Base-by-base conservation (phyloP, 2,888 invertebrate species). In the Sinotaia quadrata region DNA sequence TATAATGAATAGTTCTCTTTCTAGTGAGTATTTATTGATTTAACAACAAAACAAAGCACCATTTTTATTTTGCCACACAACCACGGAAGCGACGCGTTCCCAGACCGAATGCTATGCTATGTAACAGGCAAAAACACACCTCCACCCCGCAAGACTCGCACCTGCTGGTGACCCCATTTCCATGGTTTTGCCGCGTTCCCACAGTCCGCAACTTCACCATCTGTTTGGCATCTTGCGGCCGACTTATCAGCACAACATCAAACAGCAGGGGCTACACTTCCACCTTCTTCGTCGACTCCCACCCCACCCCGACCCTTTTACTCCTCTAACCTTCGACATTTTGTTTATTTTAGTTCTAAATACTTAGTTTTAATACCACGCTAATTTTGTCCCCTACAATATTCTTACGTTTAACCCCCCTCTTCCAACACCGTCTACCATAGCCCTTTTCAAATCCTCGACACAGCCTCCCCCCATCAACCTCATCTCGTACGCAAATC, bases 211-310 rank as follows among this genome's bases (percentile, higher is more conserved):
- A n/a, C n/a, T n/a, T n/a, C n/a, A 3, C 52, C 62, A 63, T 63
- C 62, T 63, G 37, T 51, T 63, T 63, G 41, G 36, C 49, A 63
- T 63, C 62, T 62, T 36, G 62, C 51, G 54, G 49, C 37, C 52
- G 44, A 51, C 62, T 63, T 63, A 63, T 63, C 62, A 54, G 33
- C 18, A 34, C 36, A 4, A 31, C 52, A 63, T 63, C 62, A 52
- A 47, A 36, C 27, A 37, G 52, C 51, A 24, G 36, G 37, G 47
- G 18, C 21, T 18, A 18, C 47, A 18, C 12, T 12, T 24, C 47
- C 8, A n/a, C 8, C 24, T 15, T 24, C 47, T 36, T 37, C 29
- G 37, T n/a, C 0, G 36, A 34, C 37, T 34, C 34, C 27, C 44
- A 5, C 15, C 24, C 4, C 2, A 31, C 49, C 34, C 51, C 3